Conservation (phyloP, 1,140 invertebrate genomes). For the Scaptomyza pallida region DNA sequence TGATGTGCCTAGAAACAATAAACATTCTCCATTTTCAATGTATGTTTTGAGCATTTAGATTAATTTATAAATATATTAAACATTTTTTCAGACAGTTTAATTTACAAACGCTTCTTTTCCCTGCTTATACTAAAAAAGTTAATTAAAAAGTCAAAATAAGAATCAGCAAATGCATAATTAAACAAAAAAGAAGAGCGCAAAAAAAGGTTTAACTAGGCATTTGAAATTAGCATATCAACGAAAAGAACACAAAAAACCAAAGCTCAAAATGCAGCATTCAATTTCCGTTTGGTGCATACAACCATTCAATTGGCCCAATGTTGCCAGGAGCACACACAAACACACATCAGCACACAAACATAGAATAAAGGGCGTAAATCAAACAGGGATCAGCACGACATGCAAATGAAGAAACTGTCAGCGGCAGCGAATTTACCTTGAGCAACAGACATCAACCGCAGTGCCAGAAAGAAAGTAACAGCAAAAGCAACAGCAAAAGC, state of each 20-base stretch:
- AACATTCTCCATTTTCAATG: no score
- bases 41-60: no score
- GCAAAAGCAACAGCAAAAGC: neutral
- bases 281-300: conserved; percentile 63
- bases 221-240: neutral
- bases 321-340: conserved; percentile 16
- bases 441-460: conserved; percentile 21
- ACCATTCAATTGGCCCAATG: conserved; percentile 57
- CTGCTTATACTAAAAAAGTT: neutral
- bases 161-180: no score
- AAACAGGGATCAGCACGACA: conserved; percentile 58
- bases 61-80: no score
- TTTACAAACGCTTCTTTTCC: no score
- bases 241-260: neutral
- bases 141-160: neutral
- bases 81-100: no score
- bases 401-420: conserved; percentile 78
- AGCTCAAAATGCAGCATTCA: conserved; percentile 28
- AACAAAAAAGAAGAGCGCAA: no score
- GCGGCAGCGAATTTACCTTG: conserved; percentile 32
- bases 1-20: no score
- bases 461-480: neutral
- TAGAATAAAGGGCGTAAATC: conserved; percentile 56
- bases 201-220: neutral
- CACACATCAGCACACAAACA: no score